Evolutionary conservation across 2,888 invertebrate species (phyloP).

Genomic region (Ganaspis brasiliensis): DNA sequence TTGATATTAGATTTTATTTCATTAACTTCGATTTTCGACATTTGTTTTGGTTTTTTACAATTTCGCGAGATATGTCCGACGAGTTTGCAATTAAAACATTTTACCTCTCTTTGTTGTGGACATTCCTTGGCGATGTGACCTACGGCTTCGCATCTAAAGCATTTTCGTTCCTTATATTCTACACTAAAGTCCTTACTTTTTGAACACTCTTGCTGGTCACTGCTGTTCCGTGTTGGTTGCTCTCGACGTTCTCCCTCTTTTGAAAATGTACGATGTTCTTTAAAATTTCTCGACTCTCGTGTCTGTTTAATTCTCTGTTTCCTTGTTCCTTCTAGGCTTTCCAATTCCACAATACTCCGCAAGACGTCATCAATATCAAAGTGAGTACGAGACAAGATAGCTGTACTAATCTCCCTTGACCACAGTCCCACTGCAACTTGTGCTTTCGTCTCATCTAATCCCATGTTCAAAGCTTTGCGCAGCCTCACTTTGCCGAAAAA

Average conservation of each 20-base stretch:
- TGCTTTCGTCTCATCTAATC: slow-evolving; percentile 35
- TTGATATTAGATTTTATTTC: too few relatives aligned
- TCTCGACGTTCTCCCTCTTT: too few relatives aligned
- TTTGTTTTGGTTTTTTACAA: slow-evolving; percentile 11
- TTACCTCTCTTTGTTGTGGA: neutral
- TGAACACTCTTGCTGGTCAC: too few relatives aligned
- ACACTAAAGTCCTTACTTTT: too few relatives aligned
- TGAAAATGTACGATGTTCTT: too few relatives aligned
- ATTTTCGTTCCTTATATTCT: too few relatives aligned
- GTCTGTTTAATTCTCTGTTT: neutral
- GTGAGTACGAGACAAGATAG: slow-evolving; percentile 23
- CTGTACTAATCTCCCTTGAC: too few relatives aligned
- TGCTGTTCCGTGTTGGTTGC: too few relatives aligned
- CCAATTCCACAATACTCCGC: too few relatives aligned
- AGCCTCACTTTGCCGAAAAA: slow-evolving; percentile 49
- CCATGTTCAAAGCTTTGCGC: slow-evolving; percentile 49
- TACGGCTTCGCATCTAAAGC: neutral
- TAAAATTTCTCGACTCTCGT: too few relatives aligned
- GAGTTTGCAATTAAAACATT: slow-evolving; percentile 1
- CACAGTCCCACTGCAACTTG: slow-evolving; percentile 50
- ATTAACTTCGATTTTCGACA: neutral
- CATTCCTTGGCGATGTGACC: neutral
- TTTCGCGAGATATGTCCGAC: neutral
- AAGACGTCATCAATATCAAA: too few relatives aligned
- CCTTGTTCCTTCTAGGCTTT: too few relatives aligned